These are phyloP conservation scores for Diarsia brunnea DNA, from an alignment of 2,888 invertebrate genomes.

Conservation along the genomic window DNA sequence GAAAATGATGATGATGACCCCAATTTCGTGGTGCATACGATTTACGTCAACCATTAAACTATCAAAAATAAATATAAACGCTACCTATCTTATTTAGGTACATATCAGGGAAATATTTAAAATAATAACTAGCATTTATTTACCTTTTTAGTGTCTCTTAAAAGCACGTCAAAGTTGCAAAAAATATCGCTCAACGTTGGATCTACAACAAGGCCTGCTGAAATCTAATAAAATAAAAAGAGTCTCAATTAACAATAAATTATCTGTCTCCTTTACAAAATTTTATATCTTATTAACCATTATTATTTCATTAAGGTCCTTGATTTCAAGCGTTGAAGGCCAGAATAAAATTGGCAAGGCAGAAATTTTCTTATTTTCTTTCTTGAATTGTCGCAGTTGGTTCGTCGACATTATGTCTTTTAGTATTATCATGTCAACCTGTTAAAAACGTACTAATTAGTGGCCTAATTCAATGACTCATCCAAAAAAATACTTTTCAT, in stretches of 20 bases:
- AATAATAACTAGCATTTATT: neutral
- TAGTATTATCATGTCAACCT: slow-evolving; percentile 73
- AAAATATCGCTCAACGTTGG: slow-evolving; percentile 49
- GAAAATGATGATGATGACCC: too few relatives aligned
- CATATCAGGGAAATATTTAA: neutral
- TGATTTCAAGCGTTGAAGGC: slow-evolving; percentile 66
- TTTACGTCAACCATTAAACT: neutral
- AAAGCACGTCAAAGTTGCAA: slow-evolving; percentile 38
- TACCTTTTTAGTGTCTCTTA: slow-evolving; percentile 65
- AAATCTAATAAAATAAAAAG: slow-evolving; percentile 68
- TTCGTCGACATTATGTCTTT: slow-evolving; percentile 66
- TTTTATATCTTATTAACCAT: slow-evolving; percentile 69
- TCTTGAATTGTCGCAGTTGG: slow-evolving; percentile 67
- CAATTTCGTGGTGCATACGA: neutral
- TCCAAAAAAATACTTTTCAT: neutral
- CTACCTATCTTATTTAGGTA: neutral
- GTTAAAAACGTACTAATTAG: slow-evolving; percentile 50
- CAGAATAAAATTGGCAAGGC: slow-evolving; percentile 70
- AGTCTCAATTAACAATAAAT: slow-evolving; percentile 45
- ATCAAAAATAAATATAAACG: neutral
- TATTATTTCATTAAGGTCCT: slow-evolving; percentile 72
- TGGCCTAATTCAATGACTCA: neutral
- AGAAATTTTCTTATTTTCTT: slow-evolving; percentile 62
- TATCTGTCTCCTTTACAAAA: slow-evolving; percentile 60
- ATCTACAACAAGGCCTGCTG: slow-evolving; percentile 72